Base-by-base conservation (phyloP, 2,888 invertebrate genomes). In the Eristalis tenax region DNA sequence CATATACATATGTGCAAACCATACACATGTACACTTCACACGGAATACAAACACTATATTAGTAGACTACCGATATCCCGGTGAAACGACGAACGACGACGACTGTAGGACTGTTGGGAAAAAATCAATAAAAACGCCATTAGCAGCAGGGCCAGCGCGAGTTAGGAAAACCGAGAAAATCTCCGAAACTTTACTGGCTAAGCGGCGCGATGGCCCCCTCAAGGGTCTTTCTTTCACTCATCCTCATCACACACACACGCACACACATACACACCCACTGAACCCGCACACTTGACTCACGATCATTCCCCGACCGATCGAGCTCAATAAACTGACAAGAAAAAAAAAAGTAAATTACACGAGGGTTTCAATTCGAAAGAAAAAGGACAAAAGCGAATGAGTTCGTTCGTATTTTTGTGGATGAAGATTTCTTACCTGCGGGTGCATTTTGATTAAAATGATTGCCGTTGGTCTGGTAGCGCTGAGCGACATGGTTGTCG, bases 401-500 rank as follows among this genome's bases (percentile, higher is more conserved):
- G 43, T 15, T 43, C 15, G 6, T 43, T 43, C 4, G 1, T 43
- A 8, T 43, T 43, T 43, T 23, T n/a, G 61, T 61, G 28, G n/a
- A n/a, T n/a, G n/a, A 61, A 63, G 15, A 63, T 63, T 63, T 63
- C 93, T 92, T 91, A 93, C 93, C 92, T 90, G 93, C 91, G 89
- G 92, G 91, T 83, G 91, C 91, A 91, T 93, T 93, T 90, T 93
- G 93, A 90, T 93, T 92, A 89, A 93, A 93, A 89, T 93, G 93
- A 91, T 93, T 93, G 89, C 93, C 93, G 90, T 93, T 93, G 88
- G 93, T 92, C 89, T 93, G 93, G 91, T 93, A 93, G 87, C 93
- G 92, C 89, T 93, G 93, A 89, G 92, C 90, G 88, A 92, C 90
- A 91, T 93, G 93, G 91, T 93, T 92, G 88, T 92, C 92, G 88